Evolutionary conservation across 1,140 invertebrate species (phyloP), one percentile per base, ranked within the genome.

Genomic region (Brachionus koreanus): DNA sequence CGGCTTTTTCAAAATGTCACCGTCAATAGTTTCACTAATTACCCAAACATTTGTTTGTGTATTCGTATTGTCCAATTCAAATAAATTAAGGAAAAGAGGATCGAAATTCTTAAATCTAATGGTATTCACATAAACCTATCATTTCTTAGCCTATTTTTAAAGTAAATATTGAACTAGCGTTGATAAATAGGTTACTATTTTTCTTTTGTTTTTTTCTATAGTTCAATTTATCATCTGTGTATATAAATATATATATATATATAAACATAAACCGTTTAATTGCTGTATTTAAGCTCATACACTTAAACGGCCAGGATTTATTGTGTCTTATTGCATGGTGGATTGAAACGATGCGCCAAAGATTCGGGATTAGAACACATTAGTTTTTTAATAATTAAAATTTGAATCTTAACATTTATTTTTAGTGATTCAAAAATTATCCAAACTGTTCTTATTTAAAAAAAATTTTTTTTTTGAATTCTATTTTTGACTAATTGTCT

Each of bases 121-220:
- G 37, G 33, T 37, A 69, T 69, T 69, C 65, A 39, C 65, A 69
- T 69, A 69, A 69, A 69, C 16, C 65, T 69, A 69, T 69, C 16
- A 69, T 33, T 65, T 65, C 25, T 65, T 69, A 69, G 65, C 65
- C 65, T 69, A 69, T 37, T 37, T 69, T 69, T 69, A 69, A 69
- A 16, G 65, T 69, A 69, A 69, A 69, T 69, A 69, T 69, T 69
- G 65, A 69, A 69, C 65, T 12, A 69, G 65, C 4, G 37, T 69
- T 16, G 49, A 69, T 39, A 69, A 69, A 39, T 69, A 39, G 65
- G 65, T 69, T 69, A 42, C 16, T 69, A 19, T 69, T 37, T 42
- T 69, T 4, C 16, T n/a, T 65, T 65, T 65, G 13, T 19, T 33
- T 33, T n/a, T 65, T 13, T 65, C 6, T 39, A 35, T 19, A 19